A percentile compares a stretch with the other conserved stretches of the same genome.
These are phyloP conservation scores for Ichneumon xanthorius DNA, from an alignment of 2,888 invertebrate genomes.

Conservation along the genomic window DNA sequence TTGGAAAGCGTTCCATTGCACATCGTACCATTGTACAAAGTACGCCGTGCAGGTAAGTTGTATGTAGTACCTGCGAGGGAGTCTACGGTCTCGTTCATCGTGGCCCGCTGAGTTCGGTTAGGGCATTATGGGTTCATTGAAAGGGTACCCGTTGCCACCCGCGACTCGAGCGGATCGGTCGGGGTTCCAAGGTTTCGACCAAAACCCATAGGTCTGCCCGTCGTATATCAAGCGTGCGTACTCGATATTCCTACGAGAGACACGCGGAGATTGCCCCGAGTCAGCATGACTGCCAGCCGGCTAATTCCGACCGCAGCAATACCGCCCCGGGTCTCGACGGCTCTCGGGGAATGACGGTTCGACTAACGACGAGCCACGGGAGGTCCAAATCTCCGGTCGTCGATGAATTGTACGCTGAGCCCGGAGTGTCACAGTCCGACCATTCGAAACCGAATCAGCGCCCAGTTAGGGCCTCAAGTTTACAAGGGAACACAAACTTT, in stretches of 20 bases:
- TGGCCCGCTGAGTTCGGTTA: background rate
- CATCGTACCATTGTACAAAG: background rate
- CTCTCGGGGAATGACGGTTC: slow-evolving; percentile 46
- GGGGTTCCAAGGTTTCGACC: slow-evolving; percentile 12
- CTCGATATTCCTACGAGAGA: slow-evolving; percentile 31
- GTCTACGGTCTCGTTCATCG: slow-evolving; percentile 19
- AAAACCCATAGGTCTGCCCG: background rate
- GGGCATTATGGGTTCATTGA: slow-evolving; percentile 24
- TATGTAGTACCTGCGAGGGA: slow-evolving; percentile 26
- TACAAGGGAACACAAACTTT: too few species aligned
- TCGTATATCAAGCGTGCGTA: slow-evolving; percentile 11
- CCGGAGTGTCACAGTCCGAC: slow-evolving; percentile 34
- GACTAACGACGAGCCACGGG: slow-evolving; percentile 54
- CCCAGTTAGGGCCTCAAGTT: too few species aligned
- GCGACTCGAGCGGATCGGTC: slow-evolving; percentile 22
- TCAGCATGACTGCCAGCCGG: slow-evolving; percentile 57
- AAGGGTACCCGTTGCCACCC: slow-evolving; percentile 12
- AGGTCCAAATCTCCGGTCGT: slow-evolving; percentile 32
- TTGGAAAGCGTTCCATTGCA: slow-evolving; percentile 39
- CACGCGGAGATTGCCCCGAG: slow-evolving; percentile 35
- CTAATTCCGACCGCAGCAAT: slow-evolving; percentile 53
- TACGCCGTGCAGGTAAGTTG: slow-evolving; percentile 9
- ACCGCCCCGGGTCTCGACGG: slow-evolving; percentile 8
- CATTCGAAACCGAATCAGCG: background rate
- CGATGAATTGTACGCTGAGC: slow-evolving; percentile 44